These are phyloP conservation scores for Riptortus pedestris DNA, from an alignment of 1,140 invertebrate species.

Conservation along the genomic window DNA sequence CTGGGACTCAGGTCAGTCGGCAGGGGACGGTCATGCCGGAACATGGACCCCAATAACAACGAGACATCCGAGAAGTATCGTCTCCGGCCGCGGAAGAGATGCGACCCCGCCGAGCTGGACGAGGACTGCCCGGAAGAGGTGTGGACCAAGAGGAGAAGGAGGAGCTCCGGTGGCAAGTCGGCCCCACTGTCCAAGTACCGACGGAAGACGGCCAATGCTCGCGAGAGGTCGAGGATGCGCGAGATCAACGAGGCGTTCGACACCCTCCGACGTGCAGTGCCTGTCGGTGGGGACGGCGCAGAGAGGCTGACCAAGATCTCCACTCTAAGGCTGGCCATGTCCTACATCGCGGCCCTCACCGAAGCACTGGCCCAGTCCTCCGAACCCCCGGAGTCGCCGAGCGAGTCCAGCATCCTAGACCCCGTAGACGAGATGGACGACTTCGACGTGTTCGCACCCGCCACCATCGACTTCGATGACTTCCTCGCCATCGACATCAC, in stretches of 20 bases:
- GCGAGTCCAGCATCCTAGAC: background rate
- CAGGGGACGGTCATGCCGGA: background rate
- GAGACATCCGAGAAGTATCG: slow-evolving; percentile 32
- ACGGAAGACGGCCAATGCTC: slow-evolving; percentile 76
- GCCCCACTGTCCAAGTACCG: slow-evolving; percentile 81
- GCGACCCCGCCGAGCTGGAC: slow-evolving; percentile 22
- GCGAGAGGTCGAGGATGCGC: slow-evolving; percentile 73
- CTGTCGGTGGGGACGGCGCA: slow-evolving; percentile 35
- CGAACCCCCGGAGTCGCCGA: slow-evolving; percentile 23
- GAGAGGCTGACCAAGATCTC: slow-evolving; percentile 83
- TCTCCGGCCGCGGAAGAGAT: slow-evolving; percentile 30
- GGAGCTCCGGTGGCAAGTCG: slow-evolving; percentile 46
- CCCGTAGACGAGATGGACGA: background rate
- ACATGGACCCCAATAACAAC: slow-evolving; percentile 29
- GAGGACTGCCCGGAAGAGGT: slow-evolving; percentile 31
- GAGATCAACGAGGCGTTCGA: slow-evolving; percentile 84
- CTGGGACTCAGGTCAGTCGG: background rate
- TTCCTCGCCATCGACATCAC: slow-evolving; percentile 12
- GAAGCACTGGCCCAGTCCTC: slow-evolving; percentile 35
- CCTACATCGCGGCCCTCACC: slow-evolving; percentile 65
- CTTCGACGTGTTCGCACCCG: background rate
- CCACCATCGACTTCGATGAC: slow-evolving; percentile 8
- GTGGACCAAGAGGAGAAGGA: slow-evolving; percentile 27
- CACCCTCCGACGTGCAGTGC: slow-evolving; percentile 60
- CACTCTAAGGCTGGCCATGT: slow-evolving; percentile 73